A percentile compares a stretch with the other conserved stretches of the same genome.
Evolutionary conservation across 2,797 vertebrate species (phyloP).

Genomic region (Gallirallus australis): DNA sequence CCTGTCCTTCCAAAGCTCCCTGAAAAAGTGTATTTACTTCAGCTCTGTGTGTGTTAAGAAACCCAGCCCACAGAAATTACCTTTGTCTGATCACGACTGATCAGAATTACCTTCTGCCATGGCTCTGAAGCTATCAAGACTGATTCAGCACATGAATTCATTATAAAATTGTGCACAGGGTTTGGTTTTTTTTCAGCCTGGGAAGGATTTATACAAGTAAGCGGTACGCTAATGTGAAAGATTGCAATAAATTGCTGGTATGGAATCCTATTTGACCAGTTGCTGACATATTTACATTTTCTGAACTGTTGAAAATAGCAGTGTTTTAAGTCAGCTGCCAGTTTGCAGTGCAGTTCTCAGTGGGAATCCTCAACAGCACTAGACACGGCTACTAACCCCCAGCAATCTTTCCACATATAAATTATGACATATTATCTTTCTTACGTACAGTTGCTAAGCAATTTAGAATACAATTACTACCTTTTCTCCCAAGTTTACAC

Average conservation of each 20-base stretch:
- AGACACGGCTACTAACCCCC: constrained; percentile 13
- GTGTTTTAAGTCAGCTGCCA: constrained; percentile 43
- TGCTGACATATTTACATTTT: constrained; percentile 53
- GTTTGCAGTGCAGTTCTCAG: constrained; percentile 41
- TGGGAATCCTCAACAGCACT: constrained; percentile 9
- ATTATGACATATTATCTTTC: constrained; percentile 51
- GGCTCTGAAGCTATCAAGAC: neutral
- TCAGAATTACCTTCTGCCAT: neutral
- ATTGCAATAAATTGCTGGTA: constrained; percentile 4
- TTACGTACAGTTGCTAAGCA: constrained; percentile 53
- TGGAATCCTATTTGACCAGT: constrained; percentile 36
- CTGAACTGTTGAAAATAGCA: constrained; percentile 38
- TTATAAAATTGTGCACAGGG: neutral
- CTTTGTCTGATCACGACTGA: constrained; percentile 1
- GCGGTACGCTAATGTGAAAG: neutral
- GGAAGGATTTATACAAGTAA: constrained; percentile 20
- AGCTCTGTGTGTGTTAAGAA: neutral
- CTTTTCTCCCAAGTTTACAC: neutral
- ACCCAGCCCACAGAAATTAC: neutral
- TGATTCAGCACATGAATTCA: neutral
- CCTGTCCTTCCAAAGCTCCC: neutral
- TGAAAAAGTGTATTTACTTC: neutral
- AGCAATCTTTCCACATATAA: constrained; percentile 33
- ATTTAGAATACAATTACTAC: neutral
- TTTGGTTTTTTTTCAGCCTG: neutral